These are phyloP conservation scores for Zhuqinia jingwanae DNA, from an alignment of 2,888 invertebrate species.

Conservation along the genomic window DNA sequence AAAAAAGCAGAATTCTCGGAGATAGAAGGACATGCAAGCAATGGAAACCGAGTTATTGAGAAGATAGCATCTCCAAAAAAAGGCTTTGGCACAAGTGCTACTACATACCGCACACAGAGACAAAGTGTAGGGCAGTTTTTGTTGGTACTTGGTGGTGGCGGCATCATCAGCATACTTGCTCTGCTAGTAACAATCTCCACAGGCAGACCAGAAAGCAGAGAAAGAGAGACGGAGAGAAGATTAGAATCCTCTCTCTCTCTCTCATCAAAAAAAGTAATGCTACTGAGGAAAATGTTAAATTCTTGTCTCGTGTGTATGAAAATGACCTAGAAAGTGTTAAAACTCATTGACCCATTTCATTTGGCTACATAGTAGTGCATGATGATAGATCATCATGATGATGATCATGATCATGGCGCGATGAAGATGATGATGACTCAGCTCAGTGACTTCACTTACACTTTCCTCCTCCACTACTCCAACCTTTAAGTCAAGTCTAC, in stretches of 20 bases:
- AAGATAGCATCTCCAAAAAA: too few species aligned
- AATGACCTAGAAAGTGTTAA: constrained; percentile 56
- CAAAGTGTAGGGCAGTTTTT: too few species aligned
- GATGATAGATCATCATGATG: too few species aligned
- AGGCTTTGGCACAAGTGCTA: too few species aligned
- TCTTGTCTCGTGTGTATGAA: constrained; percentile 52
- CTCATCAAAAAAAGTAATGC: constrained; percentile 37
- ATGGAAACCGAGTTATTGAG: too few species aligned
- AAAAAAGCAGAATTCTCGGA: too few species aligned
- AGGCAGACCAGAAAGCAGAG: constrained; percentile 8
- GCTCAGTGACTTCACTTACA: background rate
- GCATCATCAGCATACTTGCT: too few species aligned
- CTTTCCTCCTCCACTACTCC: background rate
- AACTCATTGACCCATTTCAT: constrained; percentile 58
- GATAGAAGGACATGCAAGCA: too few species aligned
- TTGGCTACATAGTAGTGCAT: constrained; percentile 32
- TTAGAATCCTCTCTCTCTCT: constrained; percentile 31
- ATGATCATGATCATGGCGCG: too few species aligned
- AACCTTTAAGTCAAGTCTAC: background rate
- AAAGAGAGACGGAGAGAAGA: constrained; percentile 10
- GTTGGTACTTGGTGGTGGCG: too few species aligned
- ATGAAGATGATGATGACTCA: constrained; percentile 52
- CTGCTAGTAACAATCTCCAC: too few species aligned
- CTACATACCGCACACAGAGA: too few species aligned
- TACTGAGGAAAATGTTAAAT: constrained; percentile 25